Evolutionary conservation across 2,888 invertebrate genomes (phyloP), one percentile per base, ranked within the genome.

Genomic region (Clusia tigrina): DNA sequence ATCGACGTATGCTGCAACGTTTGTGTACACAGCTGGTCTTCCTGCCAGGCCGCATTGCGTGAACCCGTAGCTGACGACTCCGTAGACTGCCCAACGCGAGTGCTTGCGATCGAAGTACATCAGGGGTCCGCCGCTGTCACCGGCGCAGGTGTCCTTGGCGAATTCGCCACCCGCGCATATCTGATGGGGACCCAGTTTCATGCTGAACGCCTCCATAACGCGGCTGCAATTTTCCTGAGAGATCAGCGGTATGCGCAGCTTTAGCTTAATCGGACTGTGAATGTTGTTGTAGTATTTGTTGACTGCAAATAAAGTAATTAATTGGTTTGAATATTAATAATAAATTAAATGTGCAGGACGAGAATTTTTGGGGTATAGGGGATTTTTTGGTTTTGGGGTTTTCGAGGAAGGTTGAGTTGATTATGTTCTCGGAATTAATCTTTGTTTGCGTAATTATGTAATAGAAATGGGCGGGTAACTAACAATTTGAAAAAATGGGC

Each of bases 101-200:
- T 83, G 84, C 54, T 73, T 82, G 0, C 77, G 76, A 68, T 83
- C 82, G 51, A 81, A 80, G 68, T 80, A 85, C 91, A 92, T 92
- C 3, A 93, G 81, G 0, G 93, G 92, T 2, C 92, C 92, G 0
- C 93, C 93, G 0, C 91, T 82, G 54, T 83, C 84, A 0, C 92
- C 92, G 17, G 85, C 86, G 73, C 93, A 93, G 0, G 92, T 89
- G 74, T 93, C 93, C 72, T 89, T 86, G 2, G 87, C 86, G 60
- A 84, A 86, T 38, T 86, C 85, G 0, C 92, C 90, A 2, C 92
- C 92, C 10, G 91, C 91, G 73, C 92, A 92, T 1, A 92, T 74
- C 73, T 90, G 90, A 18, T 84, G 86, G 0, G 86, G 82, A 0
- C 85, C 85, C 26, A 90, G 76, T 1, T 78, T 75, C 0, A 89